These are phyloP conservation scores for Pollenia griseotomentosa DNA, from an alignment of 2,888 invertebrate species.

Conservation along the genomic window DNA sequence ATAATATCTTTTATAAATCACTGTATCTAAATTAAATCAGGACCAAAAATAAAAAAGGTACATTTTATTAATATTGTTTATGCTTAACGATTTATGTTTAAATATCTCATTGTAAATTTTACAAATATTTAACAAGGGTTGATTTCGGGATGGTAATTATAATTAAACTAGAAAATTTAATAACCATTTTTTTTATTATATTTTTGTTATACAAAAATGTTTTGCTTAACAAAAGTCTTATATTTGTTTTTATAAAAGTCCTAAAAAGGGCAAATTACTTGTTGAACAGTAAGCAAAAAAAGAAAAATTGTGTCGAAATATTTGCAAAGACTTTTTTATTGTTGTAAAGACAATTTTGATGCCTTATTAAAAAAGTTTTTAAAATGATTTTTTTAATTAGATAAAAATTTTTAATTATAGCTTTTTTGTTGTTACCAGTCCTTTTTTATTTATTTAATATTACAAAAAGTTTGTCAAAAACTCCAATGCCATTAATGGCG, in stretches of 20 bases:
- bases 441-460: neutral
- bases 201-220: neutral
- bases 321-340: neutral
- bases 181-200: neutral
- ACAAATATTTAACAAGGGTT: neutral
- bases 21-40: no score
- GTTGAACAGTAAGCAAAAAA: neutral
- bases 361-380: conserved; percentile 58
- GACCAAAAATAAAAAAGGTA: no score
- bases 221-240: neutral
- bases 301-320: neutral
- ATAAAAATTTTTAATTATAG: conserved; percentile 17
- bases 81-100: conserved; percentile 39
- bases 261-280: conserved; percentile 29
- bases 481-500: conserved; percentile 26
- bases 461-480: conserved; percentile 16
- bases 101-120: conserved; percentile 51
- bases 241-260: neutral
- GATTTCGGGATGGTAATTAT: neutral
- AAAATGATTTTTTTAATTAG: conserved; percentile 46
- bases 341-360: neutral
- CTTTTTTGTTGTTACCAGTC: neutral
- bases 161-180: conserved; percentile 30
- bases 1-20: no score
- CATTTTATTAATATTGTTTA: neutral